Base-by-base conservation (phyloP, 2,888 invertebrate genomes). In the Latheticus oryzae region DNA sequence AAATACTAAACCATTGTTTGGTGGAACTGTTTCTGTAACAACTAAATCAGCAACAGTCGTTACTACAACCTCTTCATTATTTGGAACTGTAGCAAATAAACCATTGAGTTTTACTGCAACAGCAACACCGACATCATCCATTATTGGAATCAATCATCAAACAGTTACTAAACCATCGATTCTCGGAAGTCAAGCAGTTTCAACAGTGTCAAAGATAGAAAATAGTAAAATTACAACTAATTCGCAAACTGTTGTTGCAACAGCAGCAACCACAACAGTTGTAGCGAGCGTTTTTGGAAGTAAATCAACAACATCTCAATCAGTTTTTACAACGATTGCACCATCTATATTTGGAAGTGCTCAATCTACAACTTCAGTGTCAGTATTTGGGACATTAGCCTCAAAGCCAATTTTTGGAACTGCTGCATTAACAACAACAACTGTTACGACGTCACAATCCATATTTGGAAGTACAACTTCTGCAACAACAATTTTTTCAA, bases 71-170 rank as follows among this genome's bases (percentile, higher is more conserved):
- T 5, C 12, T 42, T 51, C 70, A 5, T 62, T 79, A 51, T 79
- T 79, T 50, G 74, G 75, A 11, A 71, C 74, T 9, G 66, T 70
- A 9, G 68, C 69, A 3, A 65, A n/a, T n/a, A 47, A 28, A 9
- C 28, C 28, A 2, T 5, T 12, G 3, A 11, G 9, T 8, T 11
- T 58, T 23, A 21, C 57, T 30, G 42, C 61, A 26, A 58, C 47
- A 8, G 37, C 58, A 43, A 23, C 54, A 9, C 28, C 24, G 11
- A 32, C 52, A 5, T 24, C 37, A 26, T 11, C 52, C 13, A 35
- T 8, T 23, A 32, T 35, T 19, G 47, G 48, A 15, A 35, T 32
- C 32, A 21, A 26, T 12, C 5, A 15, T 9, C 5, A 12, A 23
- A n/a, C 16, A 12, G 24, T 8, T 23, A 24, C 40, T n/a, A n/a